Evolutionary conservation across 1,140 invertebrate species (phyloP), one percentile per base, ranked within the genome.

Genomic region (Lordiphosa mommai): DNA sequence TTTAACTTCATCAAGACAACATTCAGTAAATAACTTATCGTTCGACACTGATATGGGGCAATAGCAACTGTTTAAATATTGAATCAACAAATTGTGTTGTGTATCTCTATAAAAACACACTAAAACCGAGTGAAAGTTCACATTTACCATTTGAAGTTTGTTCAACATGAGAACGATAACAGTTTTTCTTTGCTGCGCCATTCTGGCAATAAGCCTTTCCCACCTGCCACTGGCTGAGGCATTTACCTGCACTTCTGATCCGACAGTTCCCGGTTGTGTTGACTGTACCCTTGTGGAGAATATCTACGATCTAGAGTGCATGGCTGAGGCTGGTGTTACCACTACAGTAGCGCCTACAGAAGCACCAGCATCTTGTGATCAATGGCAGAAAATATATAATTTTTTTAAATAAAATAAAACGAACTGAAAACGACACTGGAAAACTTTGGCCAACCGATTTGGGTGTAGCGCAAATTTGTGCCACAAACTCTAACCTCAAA

Each of bases 401-500:
- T n/a, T n/a, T n/a, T n/a, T n/a, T n/a, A n/a, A n/a, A n/a, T n/a
- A n/a, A n/a, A n/a, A n/a, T n/a, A n/a, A n/a, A n/a, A n/a, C n/a
- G n/a, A n/a, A n/a, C n/a, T n/a, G n/a, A n/a, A n/a, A n/a, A n/a
- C n/a, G n/a, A n/a, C n/a, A n/a, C n/a, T n/a, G n/a, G n/a, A n/a
- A n/a, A n/a, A n/a, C n/a, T n/a, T n/a, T n/a, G n/a, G n/a, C n/a
- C n/a, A n/a, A n/a, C 17, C n/a, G 5, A 6, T 6, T 13, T n/a
- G 2, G 8, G 14, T 17, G n/a, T 43, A 20, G 43, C 50, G 8
- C 56, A 20, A n/a, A 12, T 20, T 23, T 1, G 8, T 48, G 17
- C 41, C 38, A 44, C 32, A 58, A 58, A 38, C n/a, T 67, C 29
- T 33, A 23, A 47, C 10, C 53, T 44, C n/a, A 60, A 65, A 64